Base-by-base conservation (phyloP, 2,113 vertebrate species). In the Spea multiplicata region DNA sequence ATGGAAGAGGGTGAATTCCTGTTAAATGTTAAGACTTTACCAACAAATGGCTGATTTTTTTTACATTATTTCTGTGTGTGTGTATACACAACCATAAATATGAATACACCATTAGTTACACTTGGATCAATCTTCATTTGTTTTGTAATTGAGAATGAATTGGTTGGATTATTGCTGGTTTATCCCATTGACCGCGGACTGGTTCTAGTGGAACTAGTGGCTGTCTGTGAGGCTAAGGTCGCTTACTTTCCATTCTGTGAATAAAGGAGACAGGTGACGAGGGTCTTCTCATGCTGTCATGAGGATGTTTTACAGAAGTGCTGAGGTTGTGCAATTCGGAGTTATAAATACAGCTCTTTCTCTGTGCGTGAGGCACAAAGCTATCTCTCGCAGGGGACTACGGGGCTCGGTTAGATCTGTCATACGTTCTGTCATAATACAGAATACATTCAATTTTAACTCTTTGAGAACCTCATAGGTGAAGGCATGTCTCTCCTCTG, bases 271-370 rank as follows among this genome's bases (percentile, higher is more conserved):
- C 77, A 80, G 78, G 78, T 80, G 78, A 64, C 45, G 49, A 44
- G 47, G 64, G 44, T 30, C 30, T 30, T 50, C 62, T 7, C 8
- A 9, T 64, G 76, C 59, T 53, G 76, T 80, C 77, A 80, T 73
- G 64, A 61, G 71, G 71, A 12, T 61, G 52, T 4, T 68, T 44
- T 72, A 46, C 10, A 65, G 30, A 68, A 80, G 17, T 74, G 78
- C 78, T 80, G 78, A 80, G 71, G 5, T 49, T 59, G 64, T 74
- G 65, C 48, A 80, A 78, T 72, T 78, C 48, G 3, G 44, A 79
- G 70, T 80, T 80, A 74, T 74, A 68, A 80, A 80, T 74, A 80
- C 78, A 50, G 44, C 50, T 52, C 64, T 6, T 50, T 67, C 50
- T 52, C 64, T 46, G 61, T 71, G 55, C 70, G 30, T 30, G 30